phyloP scores from a whole-genome alignment of 2,888 invertebrate genomes.

The Lysandra coridon region DNA sequence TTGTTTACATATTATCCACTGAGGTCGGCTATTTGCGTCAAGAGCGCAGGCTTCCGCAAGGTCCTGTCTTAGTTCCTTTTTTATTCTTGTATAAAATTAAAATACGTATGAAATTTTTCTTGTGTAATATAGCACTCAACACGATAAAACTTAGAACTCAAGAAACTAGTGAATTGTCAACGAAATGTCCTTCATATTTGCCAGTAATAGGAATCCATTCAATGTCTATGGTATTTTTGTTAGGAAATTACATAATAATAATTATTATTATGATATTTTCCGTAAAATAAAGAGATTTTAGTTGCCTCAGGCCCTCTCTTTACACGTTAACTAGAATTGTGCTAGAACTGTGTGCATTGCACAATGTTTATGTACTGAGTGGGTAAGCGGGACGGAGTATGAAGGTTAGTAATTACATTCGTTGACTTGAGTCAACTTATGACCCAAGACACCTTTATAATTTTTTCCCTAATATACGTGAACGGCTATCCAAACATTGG shows the following conservation, averaged over 20 bases:
- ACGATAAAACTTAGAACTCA: background rate
- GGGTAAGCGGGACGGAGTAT: background rate
- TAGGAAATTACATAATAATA: background rate
- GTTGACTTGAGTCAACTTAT: background rate
- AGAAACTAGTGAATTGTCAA: background rate
- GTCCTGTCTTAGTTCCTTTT: slow-evolving; percentile 18
- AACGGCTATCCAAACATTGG: too few relatives aligned
- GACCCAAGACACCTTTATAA: background rate
- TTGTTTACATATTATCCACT: slow-evolving; percentile 24
- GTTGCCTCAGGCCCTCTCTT: background rate
- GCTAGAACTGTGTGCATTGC: background rate
- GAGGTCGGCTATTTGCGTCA: slow-evolving; percentile 27
- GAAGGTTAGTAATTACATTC: background rate
- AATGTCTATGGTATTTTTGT: background rate
- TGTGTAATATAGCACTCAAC: too few relatives aligned
- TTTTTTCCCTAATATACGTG: too few relatives aligned
- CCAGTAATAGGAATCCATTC: background rate
- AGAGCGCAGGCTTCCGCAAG: slow-evolving; percentile 21
- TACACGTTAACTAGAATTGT: background rate
- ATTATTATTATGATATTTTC: too few relatives aligned
- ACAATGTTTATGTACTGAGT: slow-evolving; percentile 7
- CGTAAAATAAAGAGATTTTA: background rate
- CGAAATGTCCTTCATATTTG: background rate
- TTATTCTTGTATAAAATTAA: slow-evolving; percentile 3
- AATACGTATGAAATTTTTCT: background rate